Evolutionary conservation across 2,113 vertebrate genomes (phyloP).

Genomic region (Dolichallabes microphthalmus): DNA sequence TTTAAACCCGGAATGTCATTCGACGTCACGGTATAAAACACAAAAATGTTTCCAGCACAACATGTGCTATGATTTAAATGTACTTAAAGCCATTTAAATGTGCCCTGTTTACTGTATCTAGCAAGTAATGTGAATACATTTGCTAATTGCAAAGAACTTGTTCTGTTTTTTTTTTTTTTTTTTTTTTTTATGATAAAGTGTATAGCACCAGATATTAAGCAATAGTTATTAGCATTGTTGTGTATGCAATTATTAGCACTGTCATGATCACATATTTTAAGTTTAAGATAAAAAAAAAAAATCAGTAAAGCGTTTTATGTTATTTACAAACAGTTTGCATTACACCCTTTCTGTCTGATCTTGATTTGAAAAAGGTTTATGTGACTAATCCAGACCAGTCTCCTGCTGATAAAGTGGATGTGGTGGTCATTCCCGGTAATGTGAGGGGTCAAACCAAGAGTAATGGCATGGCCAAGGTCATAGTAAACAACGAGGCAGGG

Average conservation of each 20-base stretch:
- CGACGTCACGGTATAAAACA: conserved; percentile 68
- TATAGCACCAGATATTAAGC: no score
- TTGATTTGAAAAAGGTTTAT: conserved; percentile 54
- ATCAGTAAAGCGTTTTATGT: background rate
- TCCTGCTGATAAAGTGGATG: conserved; percentile 57
- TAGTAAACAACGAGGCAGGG: conserved; percentile 55
- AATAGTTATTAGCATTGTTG: no score
- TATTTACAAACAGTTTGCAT: background rate
- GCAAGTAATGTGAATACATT: no score
- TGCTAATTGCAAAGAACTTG: no score
- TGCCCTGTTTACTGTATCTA: no score
- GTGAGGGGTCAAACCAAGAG: background rate
- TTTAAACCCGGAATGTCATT: conserved; percentile 84
- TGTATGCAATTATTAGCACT: no score
- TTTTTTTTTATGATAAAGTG: no score
- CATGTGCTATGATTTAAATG: background rate
- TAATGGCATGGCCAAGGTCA: conserved; percentile 57
- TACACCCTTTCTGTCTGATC: background rate
- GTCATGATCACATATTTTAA: no score
- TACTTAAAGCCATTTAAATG: no score
- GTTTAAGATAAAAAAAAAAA: no score
- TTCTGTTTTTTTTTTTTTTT: no score
- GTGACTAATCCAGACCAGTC: conserved; percentile 71
- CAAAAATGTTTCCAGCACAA: background rate
- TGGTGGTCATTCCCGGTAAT: conserved; percentile 11